These are phyloP conservation scores for Epinephelus moara DNA, from an alignment of 2,113 vertebrate genomes.

Conservation along the genomic window DNA sequence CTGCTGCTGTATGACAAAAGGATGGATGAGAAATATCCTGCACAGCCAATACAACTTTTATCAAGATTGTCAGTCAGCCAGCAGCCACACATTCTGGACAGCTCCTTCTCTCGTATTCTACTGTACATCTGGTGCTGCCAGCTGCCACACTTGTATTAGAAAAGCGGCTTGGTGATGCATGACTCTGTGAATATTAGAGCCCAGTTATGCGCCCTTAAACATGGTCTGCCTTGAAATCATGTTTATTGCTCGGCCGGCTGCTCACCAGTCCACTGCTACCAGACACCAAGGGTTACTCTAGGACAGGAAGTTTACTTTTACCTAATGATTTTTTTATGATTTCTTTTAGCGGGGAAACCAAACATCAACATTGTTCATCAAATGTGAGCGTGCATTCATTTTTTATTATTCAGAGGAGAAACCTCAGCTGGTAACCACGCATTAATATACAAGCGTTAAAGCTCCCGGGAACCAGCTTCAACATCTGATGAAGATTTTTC, in stretches of 20 bases:
- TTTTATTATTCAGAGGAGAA: constrained; percentile 61
- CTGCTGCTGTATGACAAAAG: constrained; percentile 66
- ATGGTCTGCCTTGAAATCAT: constrained; percentile 46
- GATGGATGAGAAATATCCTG: constrained; percentile 75
- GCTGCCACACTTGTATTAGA: constrained; percentile 45
- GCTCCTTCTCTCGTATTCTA: constrained; percentile 29
- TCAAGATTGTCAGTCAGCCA: constrained; percentile 69
- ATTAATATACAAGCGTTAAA: constrained; percentile 56
- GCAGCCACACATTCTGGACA: constrained; percentile 35
- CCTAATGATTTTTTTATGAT: constrained; percentile 54
- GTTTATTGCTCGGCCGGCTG: constrained; percentile 26
- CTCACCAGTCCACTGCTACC: constrained; percentile 12
- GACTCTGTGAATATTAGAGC: constrained; percentile 47
- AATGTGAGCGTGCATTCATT: constrained; percentile 47
- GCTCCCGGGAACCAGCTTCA: constrained; percentile 28
- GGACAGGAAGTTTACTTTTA: constrained; percentile 44
- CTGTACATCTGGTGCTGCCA: constrained; percentile 64
- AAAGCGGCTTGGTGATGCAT: constrained; percentile 54
- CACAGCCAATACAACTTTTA: constrained; percentile 60
- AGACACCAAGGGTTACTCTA: constrained; percentile 31
- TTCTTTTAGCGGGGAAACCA: constrained; percentile 33
- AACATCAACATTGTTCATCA: constrained; percentile 55
- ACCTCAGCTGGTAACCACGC: constrained; percentile 51
- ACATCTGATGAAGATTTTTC: constrained; percentile 39
- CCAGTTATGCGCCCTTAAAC: constrained; percentile 32